Evolutionary conservation across 1,140 invertebrate genomes (phyloP).

Genomic region (Oncopodura yosiiana): DNA sequence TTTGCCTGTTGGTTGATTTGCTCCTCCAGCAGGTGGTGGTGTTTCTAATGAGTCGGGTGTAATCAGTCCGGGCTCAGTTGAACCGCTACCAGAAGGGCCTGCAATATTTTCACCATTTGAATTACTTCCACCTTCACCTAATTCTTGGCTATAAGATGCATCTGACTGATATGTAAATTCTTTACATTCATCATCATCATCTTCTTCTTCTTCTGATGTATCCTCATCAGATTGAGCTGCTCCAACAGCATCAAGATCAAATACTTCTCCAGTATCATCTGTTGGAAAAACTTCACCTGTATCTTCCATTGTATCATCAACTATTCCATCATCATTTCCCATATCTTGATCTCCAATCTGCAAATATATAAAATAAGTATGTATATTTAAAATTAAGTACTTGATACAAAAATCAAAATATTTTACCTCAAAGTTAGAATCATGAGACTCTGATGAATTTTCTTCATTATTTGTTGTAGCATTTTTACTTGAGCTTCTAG

Average conservation of each 20-base stretch:
- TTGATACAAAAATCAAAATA: neutral
- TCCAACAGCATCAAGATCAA: slow-evolving; percentile 12
- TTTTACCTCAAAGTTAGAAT: slow-evolving; percentile 29
- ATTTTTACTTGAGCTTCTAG: neutral
- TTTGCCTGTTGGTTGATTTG: slow-evolving; percentile 6
- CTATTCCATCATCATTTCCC: slow-evolving; percentile 8
- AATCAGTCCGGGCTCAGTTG: neutral
- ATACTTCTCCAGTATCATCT: slow-evolving; percentile 14
- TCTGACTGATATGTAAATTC: slow-evolving; percentile 23
- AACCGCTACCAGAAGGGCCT: slow-evolving; percentile 12
- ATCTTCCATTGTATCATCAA: slow-evolving; percentile 12
- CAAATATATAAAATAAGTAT: neutral
- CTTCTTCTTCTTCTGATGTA: slow-evolving; percentile 28
- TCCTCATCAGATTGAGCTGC: slow-evolving; percentile 16
- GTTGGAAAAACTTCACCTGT: slow-evolving; percentile 16
- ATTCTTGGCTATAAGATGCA: slow-evolving; percentile 25
- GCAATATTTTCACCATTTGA: slow-evolving; percentile 14
- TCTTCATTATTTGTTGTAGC: slow-evolving; percentile 13
- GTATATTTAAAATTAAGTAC: neutral
- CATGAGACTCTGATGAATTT: slow-evolving; percentile 28
- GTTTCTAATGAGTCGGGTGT: neutral
- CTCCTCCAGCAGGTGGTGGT: neutral
- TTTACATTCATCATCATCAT: slow-evolving; percentile 31
- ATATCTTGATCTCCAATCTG: slow-evolving; percentile 11
- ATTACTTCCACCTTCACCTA: slow-evolving; percentile 8